phyloP scores from a whole-genome alignment of 2,113 vertebrate genomes.

The Picathartes gymnocephalus region DNA sequence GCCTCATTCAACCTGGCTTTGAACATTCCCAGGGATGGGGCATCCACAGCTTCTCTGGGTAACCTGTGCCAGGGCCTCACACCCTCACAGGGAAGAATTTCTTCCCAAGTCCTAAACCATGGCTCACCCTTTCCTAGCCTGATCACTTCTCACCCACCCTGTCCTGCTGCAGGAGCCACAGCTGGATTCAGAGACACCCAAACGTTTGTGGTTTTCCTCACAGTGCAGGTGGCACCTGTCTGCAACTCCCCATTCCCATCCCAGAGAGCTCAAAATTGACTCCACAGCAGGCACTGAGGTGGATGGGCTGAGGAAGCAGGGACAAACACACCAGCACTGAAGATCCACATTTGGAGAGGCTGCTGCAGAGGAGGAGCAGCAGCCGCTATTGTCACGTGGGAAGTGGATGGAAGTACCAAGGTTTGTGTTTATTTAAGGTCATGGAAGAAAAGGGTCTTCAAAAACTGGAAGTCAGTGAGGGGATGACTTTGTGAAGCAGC shows the following conservation, averaged over 20 bases:
- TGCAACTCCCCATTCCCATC: fast-evolving
- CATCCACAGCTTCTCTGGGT: not conserved
- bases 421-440: not conserved
- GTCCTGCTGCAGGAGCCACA: not conserved
- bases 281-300: not conserved
- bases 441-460: not conserved
- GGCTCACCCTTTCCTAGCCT: not conserved
- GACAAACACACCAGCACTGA: not conserved
- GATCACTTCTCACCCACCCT: not conserved
- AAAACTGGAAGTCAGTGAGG: not conserved
- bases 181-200: not conserved
- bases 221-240: not conserved
- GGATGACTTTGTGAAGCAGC: not conserved
- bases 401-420: not conserved
- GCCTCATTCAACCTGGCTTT: not conserved
- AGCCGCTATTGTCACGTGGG: not conserved
- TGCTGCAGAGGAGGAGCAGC: not conserved
- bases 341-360: not conserved
- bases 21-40: not conserved
- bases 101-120: not conserved
- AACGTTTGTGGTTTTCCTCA: fast-evolving
- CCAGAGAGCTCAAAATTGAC: fast-evolving
- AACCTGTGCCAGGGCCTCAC: not conserved
- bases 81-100: not conserved
- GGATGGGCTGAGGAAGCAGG: not conserved